A percentile compares a stretch with the other conserved stretches of the same genome.
phyloP scores from a whole-genome alignment of 2,888 invertebrate genomes.

The Bombyx huttoni region DNA sequence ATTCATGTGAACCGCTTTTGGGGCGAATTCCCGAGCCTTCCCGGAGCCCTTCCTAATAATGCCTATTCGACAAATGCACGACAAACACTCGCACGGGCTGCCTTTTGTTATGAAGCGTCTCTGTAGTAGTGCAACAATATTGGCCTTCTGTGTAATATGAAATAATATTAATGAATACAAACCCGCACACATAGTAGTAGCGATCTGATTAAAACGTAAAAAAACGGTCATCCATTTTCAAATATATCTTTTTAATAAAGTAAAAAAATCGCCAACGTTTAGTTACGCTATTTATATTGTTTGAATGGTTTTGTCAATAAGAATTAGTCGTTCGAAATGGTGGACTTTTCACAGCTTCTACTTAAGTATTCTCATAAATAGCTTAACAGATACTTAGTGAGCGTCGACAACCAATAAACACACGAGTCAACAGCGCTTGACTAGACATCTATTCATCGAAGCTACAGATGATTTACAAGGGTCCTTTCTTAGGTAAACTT shows the following conservation, averaged over 20 bases:
- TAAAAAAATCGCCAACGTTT: conserved; percentile 2
- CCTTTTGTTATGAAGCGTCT: conserved; percentile 55
- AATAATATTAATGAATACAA: conserved; percentile 45
- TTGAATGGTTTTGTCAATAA: conserved; percentile 8
- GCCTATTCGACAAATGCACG: conserved; percentile 70
- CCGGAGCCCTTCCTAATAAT: conserved; percentile 69
- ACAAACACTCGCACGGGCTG: conserved; percentile 68
- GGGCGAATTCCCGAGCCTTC: conserved; percentile 72
- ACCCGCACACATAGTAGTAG: conserved; percentile 17
- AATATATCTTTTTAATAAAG: neutral
- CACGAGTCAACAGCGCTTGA: conserved; percentile 63
- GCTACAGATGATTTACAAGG: conserved; percentile 70
- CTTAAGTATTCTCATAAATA: conserved; percentile 49
- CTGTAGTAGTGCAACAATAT: conserved; percentile 64
- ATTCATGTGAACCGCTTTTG: conserved; percentile 72
- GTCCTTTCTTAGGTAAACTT: conserved; percentile 70
- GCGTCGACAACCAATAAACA: conserved; percentile 64
- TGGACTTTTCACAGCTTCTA: conserved; percentile 22
- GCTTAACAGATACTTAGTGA: conserved; percentile 62
- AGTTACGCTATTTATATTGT: conserved; percentile 1
- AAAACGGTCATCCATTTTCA: conserved; percentile 6
- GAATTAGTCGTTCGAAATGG: conserved; percentile 14
- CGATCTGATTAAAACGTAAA: conserved; percentile 4
- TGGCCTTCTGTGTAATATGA: conserved; percentile 42
- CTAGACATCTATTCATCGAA: conserved; percentile 55